These are phyloP conservation scores for Eupithecia abbreviata DNA, from an alignment of 2,888 invertebrate genomes.

Conservation along the genomic window DNA sequence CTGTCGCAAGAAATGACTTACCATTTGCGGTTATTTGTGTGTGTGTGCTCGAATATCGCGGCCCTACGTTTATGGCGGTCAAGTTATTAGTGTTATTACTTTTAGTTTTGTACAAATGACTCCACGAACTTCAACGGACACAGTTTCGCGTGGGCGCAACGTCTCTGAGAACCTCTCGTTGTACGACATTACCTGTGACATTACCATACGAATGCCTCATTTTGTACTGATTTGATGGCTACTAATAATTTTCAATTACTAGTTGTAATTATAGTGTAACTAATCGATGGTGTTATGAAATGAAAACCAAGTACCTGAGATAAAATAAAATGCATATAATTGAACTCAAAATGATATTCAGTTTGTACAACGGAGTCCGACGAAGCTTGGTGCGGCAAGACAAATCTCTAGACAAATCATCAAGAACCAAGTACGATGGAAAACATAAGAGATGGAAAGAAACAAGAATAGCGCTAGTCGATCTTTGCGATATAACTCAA, in stretches of 20 bases:
- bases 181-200: constrained; percentile 6
- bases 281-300: background rate
- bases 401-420: background rate
- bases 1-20: constrained; percentile 14
- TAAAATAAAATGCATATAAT: background rate
- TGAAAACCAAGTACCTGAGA: background rate
- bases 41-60: background rate
- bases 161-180: background rate
- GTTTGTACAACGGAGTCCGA: no score
- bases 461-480: no score
- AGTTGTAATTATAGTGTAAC: background rate
- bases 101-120: background rate
- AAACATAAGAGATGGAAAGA: no score
- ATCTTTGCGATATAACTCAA: no score
- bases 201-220: constrained; percentile 1
- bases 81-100: background rate
- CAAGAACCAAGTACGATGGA: no score
- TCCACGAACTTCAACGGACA: background rate
- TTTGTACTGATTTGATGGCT: background rate
- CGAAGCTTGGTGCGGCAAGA: background rate
- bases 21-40: constrained; percentile 15
- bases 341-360: background rate
- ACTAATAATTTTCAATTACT: constrained; percentile 3
- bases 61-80: background rate
- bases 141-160: background rate